Base-by-base conservation (phyloP, 1,140 invertebrate genomes). In the Archivesica marissinica region DNA sequence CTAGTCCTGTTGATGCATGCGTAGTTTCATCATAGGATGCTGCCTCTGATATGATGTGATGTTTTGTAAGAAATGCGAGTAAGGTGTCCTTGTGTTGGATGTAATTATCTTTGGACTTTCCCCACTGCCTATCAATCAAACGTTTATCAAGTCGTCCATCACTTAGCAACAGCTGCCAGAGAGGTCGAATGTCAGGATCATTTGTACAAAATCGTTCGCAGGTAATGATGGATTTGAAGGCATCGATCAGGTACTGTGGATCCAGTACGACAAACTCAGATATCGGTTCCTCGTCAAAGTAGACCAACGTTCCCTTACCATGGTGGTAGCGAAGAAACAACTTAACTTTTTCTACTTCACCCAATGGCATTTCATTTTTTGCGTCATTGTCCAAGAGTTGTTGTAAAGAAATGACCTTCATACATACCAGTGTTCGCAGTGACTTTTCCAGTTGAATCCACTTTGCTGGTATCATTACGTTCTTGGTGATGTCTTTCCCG, bases 201-300 rank as follows among this genome's bases (percentile, higher is more conserved):
- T 66, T 66, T 9, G 4, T 2, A 25, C 33, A 66, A 23, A 66
- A 66, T 20, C 38, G 38, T 6, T 66, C 38, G 30, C 44, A 47
- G 4, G 70, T 74, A 9, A 74, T 52, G 7, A 74, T 74, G 28
- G 44, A 52, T 74, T 74, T 74, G 35, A 74, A 74, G 17, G 70
- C 70, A 30, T 74, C 70, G 30, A 74, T 52, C 11, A 74, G 35
- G 25, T 35, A 74, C 28, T 74, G 41, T 2, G 70, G 70, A 74
- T 74, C 47, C 13, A 74, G 28, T n/a, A 74, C 28, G 20, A 74
- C 47, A 0, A 28, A 35, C 11, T 47, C 25, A 23, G 20, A 28
- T 7, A 52, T 6, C 33, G 41, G 28, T 13, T 52, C 70, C 33
- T 33, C 20, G 4, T 47, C 41, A 74, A 74, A 50, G 35, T 74